Evolutionary conservation across 2,888 invertebrate genomes (phyloP).

Genomic region (Sinohyriopsis cumingii): DNA sequence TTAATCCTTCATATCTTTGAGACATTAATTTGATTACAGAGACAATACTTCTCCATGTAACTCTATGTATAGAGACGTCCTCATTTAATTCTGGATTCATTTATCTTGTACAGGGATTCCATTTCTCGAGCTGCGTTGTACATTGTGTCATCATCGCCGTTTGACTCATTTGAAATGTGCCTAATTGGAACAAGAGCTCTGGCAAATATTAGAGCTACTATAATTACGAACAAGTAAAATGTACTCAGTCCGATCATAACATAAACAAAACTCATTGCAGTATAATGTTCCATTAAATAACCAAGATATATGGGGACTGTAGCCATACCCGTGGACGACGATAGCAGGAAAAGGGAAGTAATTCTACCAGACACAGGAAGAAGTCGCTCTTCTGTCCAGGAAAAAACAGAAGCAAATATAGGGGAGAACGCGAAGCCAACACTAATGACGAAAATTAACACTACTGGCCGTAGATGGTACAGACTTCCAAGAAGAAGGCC

Average conservation of each 20-base stretch:
- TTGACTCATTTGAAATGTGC: too few species aligned
- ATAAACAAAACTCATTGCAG: slow-evolving; percentile 6
- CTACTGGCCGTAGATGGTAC: too few species aligned
- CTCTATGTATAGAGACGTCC: too few species aligned
- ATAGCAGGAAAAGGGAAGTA: slow-evolving; percentile 8
- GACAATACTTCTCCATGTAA: too few species aligned
- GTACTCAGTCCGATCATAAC: neutral
- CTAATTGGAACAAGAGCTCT: too few species aligned
- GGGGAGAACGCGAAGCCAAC: slow-evolving; percentile 8
- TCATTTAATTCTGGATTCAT: too few species aligned
- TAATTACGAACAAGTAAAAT: neutral
- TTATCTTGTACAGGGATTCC: too few species aligned
- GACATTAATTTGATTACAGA: too few species aligned
- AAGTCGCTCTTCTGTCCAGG: slow-evolving; percentile 14
- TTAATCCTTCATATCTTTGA: too few species aligned
- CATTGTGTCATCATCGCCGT: too few species aligned
- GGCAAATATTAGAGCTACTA: neutral
- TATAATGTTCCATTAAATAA: slow-evolving; percentile 5
- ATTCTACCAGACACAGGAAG: slow-evolving; percentile 8
- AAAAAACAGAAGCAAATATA: slow-evolving; percentile 5
- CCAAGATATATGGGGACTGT: slow-evolving; percentile 8
- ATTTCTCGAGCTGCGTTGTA: too few species aligned
- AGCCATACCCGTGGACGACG: slow-evolving; percentile 6
- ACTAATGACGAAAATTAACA: slow-evolving; percentile 5
- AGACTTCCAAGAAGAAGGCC: too few species aligned